These are phyloP conservation scores for Meleagris gallopavo DNA, from an alignment of 2,113 vertebrate genomes.

Conservation along the genomic window DNA sequence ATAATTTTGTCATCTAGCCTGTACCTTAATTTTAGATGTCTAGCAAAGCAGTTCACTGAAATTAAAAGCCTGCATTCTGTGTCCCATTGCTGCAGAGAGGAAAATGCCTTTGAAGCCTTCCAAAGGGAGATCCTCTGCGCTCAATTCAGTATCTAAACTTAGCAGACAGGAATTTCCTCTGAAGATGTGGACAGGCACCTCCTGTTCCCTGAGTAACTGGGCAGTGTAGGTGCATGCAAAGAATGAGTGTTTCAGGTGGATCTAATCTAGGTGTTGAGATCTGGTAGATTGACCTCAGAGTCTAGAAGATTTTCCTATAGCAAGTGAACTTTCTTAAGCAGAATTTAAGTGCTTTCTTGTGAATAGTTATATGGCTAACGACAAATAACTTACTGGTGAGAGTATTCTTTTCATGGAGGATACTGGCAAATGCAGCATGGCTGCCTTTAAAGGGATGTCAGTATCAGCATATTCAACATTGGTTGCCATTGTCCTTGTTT, in stretches of 20 bases:
- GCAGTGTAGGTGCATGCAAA: neutral
- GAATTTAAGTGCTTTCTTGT: neutral
- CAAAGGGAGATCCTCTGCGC: slow-evolving; percentile 41
- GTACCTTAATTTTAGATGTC: neutral
- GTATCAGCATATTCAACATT: neutral
- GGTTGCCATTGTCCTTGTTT: neutral
- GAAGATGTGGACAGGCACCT: slow-evolving; percentile 6
- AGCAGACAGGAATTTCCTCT: slow-evolving; percentile 50
- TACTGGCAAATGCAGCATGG: neutral
- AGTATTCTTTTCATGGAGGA: neutral
- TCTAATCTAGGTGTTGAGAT: neutral
- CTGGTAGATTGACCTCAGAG: neutral
- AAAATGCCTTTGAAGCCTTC: slow-evolving; percentile 37
- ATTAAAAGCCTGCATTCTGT: neutral
- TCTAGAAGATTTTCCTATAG: neutral
- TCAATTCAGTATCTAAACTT: slow-evolving; percentile 48
- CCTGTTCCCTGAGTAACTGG: neutral
- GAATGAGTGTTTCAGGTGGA: neutral
- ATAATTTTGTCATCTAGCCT: neutral
- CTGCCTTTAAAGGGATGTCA: neutral
- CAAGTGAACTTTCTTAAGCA: neutral
- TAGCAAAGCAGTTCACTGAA: neutral
- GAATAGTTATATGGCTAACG: neutral
- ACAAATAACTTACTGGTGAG: neutral
- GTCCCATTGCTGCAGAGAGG: neutral